Base-by-base conservation (phyloP, 1,140 invertebrate genomes). In the Conus ventricosus region DNA sequence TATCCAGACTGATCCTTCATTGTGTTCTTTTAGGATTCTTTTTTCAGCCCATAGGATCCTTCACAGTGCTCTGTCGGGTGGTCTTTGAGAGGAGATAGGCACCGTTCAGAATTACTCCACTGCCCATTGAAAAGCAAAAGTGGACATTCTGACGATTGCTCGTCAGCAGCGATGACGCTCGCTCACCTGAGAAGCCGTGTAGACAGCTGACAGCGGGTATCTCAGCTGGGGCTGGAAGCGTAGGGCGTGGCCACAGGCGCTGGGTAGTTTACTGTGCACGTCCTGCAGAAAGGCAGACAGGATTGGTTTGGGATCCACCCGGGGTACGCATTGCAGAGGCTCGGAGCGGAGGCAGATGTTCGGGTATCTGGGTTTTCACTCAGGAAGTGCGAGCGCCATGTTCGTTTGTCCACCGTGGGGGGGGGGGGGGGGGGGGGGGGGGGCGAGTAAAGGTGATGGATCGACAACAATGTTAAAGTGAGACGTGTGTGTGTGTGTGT, bases 251-350 rank as follows among this genome's bases (percentile, higher is more conserved):
- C 91, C 92, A 91, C 93, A 94, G 6, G 92, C 88, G n/a, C 84
- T 88, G 23, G 90, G 88, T 15, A 93, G 85, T 88, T 91, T 93
- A 25, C 15, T 76, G 80, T 93, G 92, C n/a, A 94, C 51, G 57
- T 94, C 93, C 53, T 90, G 90, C 57, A 94, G 80, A 63, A 94
- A 94, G 8, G 88, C 71, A 39, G 89, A 87, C 17, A 93, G 81
- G 53, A 93, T 91, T 20, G 91, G 91, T 85, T 91, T 91, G 13
- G 91, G 91, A 57, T 93, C 92, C 10, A 91, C 85, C 87, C 92
- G 88, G 11, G 90, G 87, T 67, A 93, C 84, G n/a, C 71, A 75
- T 39, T 91, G 90, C n/a, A 92, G 13, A 2, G 93, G 91, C 23
- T 88, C 76, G 54, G 88, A 27, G 84, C 93, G 82, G 23, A 94